A percentile compares a stretch with the other conserved stretches of the same genome.
Evolutionary conservation across 1,140 invertebrate species (phyloP).

Genomic region (Pollicipes pollicipes): DNA sequence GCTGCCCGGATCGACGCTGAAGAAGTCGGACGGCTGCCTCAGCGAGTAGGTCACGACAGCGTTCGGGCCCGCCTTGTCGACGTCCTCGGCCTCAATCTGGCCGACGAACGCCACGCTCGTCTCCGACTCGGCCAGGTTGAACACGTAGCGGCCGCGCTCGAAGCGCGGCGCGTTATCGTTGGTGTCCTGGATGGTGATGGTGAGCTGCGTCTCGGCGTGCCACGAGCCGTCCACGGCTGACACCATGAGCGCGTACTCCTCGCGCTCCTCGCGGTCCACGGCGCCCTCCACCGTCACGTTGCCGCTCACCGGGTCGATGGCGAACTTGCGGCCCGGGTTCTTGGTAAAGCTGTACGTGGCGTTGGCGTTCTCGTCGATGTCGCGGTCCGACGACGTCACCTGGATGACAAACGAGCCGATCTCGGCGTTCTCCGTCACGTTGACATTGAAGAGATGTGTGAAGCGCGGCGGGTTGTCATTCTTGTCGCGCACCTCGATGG

Average conservation of each 20-base stretch:
- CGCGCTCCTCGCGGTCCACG: constrained; percentile 70
- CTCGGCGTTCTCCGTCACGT: constrained; percentile 86
- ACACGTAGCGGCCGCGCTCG: constrained; percentile 65
- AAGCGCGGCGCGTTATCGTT: constrained; percentile 89
- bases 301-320: constrained; percentile 67
- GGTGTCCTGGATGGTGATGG: constrained; percentile 83
- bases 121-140: constrained; percentile 74
- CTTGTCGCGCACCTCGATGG: constrained; percentile 69
- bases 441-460: constrained; percentile 75
- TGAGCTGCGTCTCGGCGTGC: constrained; percentile 68
- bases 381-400: constrained; percentile 76
- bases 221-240: constrained; percentile 72
- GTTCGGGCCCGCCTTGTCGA: constrained; percentile 83
- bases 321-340: constrained; percentile 72
- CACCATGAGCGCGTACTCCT: constrained; percentile 76
- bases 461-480: constrained; percentile 91
- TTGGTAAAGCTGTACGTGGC: constrained; percentile 73
- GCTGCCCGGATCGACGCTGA: constrained; percentile 71
- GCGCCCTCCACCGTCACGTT: constrained; percentile 74
- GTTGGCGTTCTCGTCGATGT: constrained; percentile 70
- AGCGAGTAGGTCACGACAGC: constrained; percentile 80
- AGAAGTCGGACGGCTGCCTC: constrained; percentile 73
- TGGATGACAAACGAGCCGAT: constrained; percentile 79
- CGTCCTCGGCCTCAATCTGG: constrained; percentile 67
- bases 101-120: constrained; percentile 60